A percentile compares a stretch with the other conserved stretches of the same genome.
phyloP scores from a whole-genome alignment of 2,888 invertebrate species.

The Sarcophaga rosellei region DNA sequence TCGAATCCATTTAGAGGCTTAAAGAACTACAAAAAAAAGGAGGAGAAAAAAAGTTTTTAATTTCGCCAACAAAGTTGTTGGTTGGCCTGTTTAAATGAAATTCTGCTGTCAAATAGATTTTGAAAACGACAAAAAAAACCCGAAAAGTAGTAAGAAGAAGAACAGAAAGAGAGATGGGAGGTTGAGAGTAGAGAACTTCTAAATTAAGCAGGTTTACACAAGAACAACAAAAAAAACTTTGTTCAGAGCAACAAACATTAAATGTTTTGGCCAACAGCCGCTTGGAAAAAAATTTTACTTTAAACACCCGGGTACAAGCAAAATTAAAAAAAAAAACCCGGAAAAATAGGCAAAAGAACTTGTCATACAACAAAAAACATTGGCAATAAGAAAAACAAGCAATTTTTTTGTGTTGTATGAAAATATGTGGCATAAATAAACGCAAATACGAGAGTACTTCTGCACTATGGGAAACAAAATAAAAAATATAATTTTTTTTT shows the following conservation, averaged over 20 bases:
- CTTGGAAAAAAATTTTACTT: not conserved
- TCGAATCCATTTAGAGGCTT: slow-evolving; percentile 44
- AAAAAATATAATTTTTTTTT: no score
- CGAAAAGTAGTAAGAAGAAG: not conserved
- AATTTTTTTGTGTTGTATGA: not conserved
- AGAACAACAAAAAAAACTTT: slow-evolving; percentile 42
- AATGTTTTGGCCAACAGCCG: slow-evolving; percentile 61
- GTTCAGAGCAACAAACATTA: slow-evolving; percentile 50
- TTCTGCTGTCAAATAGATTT: slow-evolving; percentile 26
- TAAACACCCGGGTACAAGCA: not conserved
- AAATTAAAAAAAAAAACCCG: not conserved
- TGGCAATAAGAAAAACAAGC: slow-evolving; percentile 9
- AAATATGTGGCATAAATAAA: slow-evolving; percentile 37
- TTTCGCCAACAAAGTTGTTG: slow-evolving; percentile 43
- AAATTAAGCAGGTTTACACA: slow-evolving; percentile 56
- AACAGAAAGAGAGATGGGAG: not conserved
- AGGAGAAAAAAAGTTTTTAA: slow-evolving; percentile 48
- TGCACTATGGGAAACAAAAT: slow-evolving; percentile 13
- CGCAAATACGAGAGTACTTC: not conserved
- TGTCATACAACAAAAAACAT: slow-evolving; percentile 11
- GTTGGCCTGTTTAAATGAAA: slow-evolving; percentile 21
- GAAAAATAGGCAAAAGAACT: slow-evolving; percentile 14
- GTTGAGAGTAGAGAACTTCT: not conserved
- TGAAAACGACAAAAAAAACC: not conserved
- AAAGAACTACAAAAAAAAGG: not conserved